Evolutionary conservation across 2,888 invertebrate genomes (phyloP).

Genomic region (Lasioglossum marginatum): DNA sequence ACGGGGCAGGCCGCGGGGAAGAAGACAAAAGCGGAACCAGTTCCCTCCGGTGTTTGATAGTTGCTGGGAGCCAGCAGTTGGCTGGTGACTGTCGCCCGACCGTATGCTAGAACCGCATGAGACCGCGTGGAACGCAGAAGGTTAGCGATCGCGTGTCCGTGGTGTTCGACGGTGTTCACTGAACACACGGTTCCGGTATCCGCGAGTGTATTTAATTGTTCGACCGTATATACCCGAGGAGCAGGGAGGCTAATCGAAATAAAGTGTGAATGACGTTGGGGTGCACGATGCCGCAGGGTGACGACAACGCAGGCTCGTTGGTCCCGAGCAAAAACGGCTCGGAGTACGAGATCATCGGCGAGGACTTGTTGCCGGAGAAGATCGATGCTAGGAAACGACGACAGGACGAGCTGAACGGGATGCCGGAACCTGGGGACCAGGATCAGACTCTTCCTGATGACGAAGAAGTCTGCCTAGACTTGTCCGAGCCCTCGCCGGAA

Average conservation of each 20-base stretch:
- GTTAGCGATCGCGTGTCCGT: constrained; percentile 1
- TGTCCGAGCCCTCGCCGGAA: constrained; percentile 89
- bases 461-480: constrained; percentile 87
- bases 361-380: constrained; percentile 11
- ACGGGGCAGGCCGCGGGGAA: background rate
- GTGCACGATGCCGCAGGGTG: constrained; percentile 61
- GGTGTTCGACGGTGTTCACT: background rate
- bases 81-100: background rate
- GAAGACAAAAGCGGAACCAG: constrained; percentile 23
- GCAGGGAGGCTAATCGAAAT: background rate
- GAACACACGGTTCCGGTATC: background rate
- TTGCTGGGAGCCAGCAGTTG: background rate
- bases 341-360: background rate
- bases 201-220: background rate
- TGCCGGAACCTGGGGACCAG: constrained; percentile 55
- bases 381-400: background rate
- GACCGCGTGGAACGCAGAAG: constrained; percentile 5
- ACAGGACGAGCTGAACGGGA: constrained; percentile 50
- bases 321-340: background rate
- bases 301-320: constrained; percentile 26
- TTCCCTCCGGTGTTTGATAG: constrained; percentile 14
- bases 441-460: constrained; percentile 83
- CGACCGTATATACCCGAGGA: background rate
- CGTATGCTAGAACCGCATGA: background rate
- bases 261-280: constrained; percentile 40